Evolutionary conservation across 1,140 invertebrate genomes (phyloP), one percentile per base, ranked within the genome.

Genomic region (Bombus confusus): DNA sequence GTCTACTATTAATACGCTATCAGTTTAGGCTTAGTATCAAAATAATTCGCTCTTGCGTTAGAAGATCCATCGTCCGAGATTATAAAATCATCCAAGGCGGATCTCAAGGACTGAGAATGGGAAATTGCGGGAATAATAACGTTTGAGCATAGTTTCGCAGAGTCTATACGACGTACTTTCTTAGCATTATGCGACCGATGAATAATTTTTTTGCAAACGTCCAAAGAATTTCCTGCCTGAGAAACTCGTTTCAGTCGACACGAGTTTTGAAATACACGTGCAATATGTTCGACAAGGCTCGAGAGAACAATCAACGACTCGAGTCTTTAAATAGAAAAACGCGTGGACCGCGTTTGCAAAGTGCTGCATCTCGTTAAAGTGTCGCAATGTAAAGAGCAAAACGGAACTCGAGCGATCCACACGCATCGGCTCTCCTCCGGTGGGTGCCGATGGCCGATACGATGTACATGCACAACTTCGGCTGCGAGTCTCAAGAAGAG

Each of bases 401-500:
- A 25, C 37, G 80, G n/a, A 62, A 73, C 47, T 25, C 64, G 37
- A 25, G 22, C 28, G 72, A 76, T 76, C 41, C 41, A 76, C 73
- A 18, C 81, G 12, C 34, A 76, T 76, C 41, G 62, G 8, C 69
- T 41, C 43, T 41, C 47, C 47, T 41, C 47, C 47, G 37, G 82
- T 83, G 47, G 82, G 82, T 83, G 82, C 78, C 82, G 62, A 25
- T 69, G 74, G 62, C 73, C 62, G 52, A 74, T 28, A 57, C 66
- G 66, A 34, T 64, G 73, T 34, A 59, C 15, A 34, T 64, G 73
- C 34, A 59, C 15, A 31, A 57, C 6, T 41, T 12, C 31, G 43
- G 15, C 22, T 25, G 25, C 1, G 12, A 64, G 34, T 12, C n/a
- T 31, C 34, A 47, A 83, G 62, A 83, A 43, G 59, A 62, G 34